Base-by-base conservation (phyloP, 1,140 invertebrate species). In the Lasioglossum albipes region DNA sequence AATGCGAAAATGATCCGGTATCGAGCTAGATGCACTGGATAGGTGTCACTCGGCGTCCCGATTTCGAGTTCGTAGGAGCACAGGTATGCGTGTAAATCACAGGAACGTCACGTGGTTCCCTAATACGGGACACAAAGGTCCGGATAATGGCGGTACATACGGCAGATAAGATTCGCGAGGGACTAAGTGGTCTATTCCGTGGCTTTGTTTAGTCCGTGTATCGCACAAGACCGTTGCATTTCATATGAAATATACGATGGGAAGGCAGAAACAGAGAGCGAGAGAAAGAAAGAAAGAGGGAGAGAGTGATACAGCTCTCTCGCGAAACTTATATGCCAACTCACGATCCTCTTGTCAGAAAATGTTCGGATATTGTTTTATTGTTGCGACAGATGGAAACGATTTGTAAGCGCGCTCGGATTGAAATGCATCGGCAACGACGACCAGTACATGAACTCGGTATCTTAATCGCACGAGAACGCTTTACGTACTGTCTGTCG, bases 81-180 rank as follows among this genome's bases (percentile, higher is more conserved):
- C 20, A 45, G 57, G 13, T 65, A 70, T 54, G 41, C 59, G 65
- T 65, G 49, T 74, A 66, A 66, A 79, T 84, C 13, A 61, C 41
- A 45, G 61, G 71, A 49, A 27, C n/a, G 20, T 70, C 61, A 73
- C 22, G 52, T 20, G 31, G 42, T 52, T 20, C 42, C 36, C 62
- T 54, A 27, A 27, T 36, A 31, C 36, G n/a, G 16, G 41, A 49
- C 59, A 49, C 62, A 73, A 73, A 22, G 71, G 7, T 62, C n/a
- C 22, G 36, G n/a, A 12, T 61, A 61, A 72, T 61, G 57, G 20
- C 54, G 54, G n/a, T 42, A 64, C 71, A 64, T 36, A 49, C 61
- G 72, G 9, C 7, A 64, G 59, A 74, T 74, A 74, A 74, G 72
- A 74, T 74, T 74, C 61, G 42, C 42, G 22, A 7, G 16, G 20